Evolutionary conservation across 2,797 vertebrate species (phyloP).

Genomic region (Amblyopsis hoosieri): DNA sequence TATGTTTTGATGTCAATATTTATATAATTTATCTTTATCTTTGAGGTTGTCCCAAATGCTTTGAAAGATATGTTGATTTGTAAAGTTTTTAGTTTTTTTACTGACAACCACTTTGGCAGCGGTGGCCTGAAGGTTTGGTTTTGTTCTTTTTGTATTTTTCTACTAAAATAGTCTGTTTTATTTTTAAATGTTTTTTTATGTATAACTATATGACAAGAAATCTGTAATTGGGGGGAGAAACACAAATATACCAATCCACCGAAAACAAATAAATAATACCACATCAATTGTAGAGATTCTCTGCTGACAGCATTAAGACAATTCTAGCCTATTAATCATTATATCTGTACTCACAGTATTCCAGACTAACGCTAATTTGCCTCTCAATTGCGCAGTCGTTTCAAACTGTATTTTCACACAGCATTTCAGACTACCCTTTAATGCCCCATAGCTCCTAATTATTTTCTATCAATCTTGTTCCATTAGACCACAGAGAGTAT

Average conservation of each 20-base stretch:
- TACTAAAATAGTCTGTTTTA: not conserved
- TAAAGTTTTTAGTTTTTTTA: not conserved
- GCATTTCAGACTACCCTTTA: slow-evolving; percentile 47
- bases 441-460: slow-evolving; percentile 61
- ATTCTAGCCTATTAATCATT: slow-evolving; percentile 55
- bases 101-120: not conserved
- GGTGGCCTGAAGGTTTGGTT: not conserved
- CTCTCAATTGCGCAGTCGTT: slow-evolving; percentile 47
- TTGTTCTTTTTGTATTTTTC: not conserved
- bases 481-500: slow-evolving; percentile 43
- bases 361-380: slow-evolving; percentile 53
- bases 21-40: slow-evolving; percentile 23
- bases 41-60: slow-evolving; percentile 19
- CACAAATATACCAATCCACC: not conserved
- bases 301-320: slow-evolving; percentile 40
- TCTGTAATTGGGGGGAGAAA: not conserved
- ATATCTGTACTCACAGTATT: slow-evolving; percentile 26
- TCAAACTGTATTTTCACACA: slow-evolving; percentile 49
- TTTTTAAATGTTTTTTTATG: too few species aligned
- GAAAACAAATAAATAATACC: slow-evolving; percentile 4
- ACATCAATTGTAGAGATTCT: slow-evolving; percentile 7
- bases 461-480: slow-evolving; percentile 57
- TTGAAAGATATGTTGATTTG: slow-evolving; percentile 18
- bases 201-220: not conserved
- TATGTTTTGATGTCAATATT: slow-evolving; percentile 30